Evolutionary conservation across 2,113 vertebrate genomes (phyloP).

Genomic region (Mesocricetus auratus): DNA sequence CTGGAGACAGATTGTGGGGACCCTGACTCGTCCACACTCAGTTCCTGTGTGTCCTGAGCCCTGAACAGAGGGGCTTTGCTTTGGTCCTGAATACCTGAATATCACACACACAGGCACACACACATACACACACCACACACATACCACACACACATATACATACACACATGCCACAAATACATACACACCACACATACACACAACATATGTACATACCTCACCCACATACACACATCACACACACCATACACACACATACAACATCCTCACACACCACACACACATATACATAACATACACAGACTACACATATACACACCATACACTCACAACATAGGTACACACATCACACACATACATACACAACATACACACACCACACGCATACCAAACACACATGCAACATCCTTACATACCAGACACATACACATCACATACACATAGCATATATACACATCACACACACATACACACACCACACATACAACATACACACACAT

Average conservation of each 20-base stretch:
- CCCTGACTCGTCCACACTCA: not conserved
- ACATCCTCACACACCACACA: not conserved
- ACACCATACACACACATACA: not conserved
- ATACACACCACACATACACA: not conserved
- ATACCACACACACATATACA: not conserved
- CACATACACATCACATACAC: not conserved
- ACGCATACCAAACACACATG: not conserved
- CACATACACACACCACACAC: not conserved
- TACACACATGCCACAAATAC: not conserved
- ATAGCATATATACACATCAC: not conserved
- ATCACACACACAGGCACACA: not conserved
- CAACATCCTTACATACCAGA: no score
- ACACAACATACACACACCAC: not conserved
- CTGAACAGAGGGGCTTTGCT: not conserved
- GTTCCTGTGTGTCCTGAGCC: not conserved
- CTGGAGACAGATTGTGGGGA: not conserved
- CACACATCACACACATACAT: not conserved
- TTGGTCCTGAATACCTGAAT: not conserved
- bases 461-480: not conserved
- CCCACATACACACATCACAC: not conserved
- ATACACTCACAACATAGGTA: not conserved
- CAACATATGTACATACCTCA: not conserved
- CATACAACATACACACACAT: not conserved
- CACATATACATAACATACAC: not conserved
- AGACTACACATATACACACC: not conserved